phyloP scores from a whole-genome alignment of 2,113 vertebrate species.

The Anarhynchus alexandrinus region DNA sequence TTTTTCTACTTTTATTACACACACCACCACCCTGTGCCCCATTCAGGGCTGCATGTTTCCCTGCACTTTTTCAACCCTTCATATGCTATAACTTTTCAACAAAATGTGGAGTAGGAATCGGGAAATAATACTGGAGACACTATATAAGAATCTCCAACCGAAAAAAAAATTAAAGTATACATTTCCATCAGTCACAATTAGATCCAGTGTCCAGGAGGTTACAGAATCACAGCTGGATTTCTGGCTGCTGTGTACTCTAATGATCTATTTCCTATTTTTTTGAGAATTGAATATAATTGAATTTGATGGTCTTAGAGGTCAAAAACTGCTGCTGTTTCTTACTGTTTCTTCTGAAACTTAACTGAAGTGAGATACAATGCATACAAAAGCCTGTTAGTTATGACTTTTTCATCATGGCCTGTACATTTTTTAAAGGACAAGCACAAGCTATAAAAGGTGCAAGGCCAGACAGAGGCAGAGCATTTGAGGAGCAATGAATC shows the following conservation, averaged over 20 bases:
- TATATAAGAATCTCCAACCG: background rate
- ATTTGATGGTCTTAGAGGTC: background rate
- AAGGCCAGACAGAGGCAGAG: background rate
- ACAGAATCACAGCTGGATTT: conserved; percentile 19
- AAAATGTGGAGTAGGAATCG: background rate
- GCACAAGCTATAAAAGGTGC: background rate
- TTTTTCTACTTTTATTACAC: background rate
- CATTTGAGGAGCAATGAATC: background rate
- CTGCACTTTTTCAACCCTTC: background rate
- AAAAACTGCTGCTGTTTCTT: background rate
- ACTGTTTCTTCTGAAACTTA: background rate
- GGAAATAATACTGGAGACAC: background rate
- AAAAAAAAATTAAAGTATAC: background rate
- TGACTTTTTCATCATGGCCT: background rate
- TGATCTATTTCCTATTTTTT: conserved; percentile 19
- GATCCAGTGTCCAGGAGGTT: background rate
- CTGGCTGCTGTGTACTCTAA: background rate
- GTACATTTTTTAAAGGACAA: background rate
- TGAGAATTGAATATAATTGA: background rate
- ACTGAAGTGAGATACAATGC: background rate
- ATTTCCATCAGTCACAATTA: background rate
- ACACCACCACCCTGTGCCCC: background rate
- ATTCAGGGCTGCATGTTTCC: background rate
- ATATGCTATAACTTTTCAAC: background rate
- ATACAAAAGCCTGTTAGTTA: background rate